These are phyloP conservation scores for Antigone vipio DNA, from an alignment of 2,113 vertebrate genomes.

Conservation along the genomic window DNA sequence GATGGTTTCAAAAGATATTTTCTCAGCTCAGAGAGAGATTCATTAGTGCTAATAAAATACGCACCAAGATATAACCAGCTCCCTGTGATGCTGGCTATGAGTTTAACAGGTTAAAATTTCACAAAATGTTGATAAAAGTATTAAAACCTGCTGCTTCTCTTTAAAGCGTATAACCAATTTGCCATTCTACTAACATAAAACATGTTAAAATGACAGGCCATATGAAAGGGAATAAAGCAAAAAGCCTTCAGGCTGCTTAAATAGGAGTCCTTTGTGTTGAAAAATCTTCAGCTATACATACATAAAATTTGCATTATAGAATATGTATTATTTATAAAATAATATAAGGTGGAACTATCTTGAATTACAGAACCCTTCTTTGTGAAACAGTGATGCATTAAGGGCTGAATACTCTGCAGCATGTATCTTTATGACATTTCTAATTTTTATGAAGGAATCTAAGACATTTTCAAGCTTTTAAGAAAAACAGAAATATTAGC, in stretches of 20 bases:
- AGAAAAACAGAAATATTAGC: neutral
- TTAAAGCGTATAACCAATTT: neutral
- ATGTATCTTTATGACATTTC: neutral
- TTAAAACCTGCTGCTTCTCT: slow-evolving; percentile 20
- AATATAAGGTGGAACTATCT: neutral
- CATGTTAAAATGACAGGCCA: neutral
- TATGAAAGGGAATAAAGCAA: neutral
- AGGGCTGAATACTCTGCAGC: neutral
- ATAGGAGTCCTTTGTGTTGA: neutral
- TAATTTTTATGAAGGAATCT: neutral
- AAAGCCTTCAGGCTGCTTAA: neutral
- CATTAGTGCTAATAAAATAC: slow-evolving; percentile 6
- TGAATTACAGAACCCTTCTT: neutral
- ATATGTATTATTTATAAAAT: neutral
- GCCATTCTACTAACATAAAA: neutral
- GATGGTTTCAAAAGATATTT: slow-evolving; percentile 2
- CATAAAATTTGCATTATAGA: neutral
- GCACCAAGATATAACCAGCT: neutral
- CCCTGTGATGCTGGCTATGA: neutral
- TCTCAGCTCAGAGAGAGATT: neutral
- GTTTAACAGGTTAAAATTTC: slow-evolving; percentile 30
- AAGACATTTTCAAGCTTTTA: neutral
- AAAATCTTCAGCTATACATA: neutral
- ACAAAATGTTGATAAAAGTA: slow-evolving; percentile 25
- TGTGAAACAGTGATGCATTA: neutral